phyloP scores from a whole-genome alignment of 2,888 invertebrate genomes.

The Tromatobia lineatoria region DNA sequence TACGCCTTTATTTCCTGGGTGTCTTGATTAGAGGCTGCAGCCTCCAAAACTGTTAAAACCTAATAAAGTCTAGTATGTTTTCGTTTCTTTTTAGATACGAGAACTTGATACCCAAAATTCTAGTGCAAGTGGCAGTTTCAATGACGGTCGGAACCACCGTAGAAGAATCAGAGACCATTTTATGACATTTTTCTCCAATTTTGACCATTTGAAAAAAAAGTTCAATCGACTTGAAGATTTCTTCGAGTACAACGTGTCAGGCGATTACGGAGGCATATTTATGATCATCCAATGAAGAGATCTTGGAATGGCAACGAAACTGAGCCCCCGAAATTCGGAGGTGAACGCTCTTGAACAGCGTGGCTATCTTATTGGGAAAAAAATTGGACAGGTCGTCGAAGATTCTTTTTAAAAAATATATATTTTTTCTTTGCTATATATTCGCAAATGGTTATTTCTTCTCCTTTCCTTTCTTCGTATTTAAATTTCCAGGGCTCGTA shows the following conservation, averaged over 20 bases:
- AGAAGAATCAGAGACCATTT: slow-evolving; percentile 64
- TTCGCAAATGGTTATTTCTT: background rate
- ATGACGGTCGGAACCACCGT: slow-evolving; percentile 70
- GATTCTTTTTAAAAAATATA: slow-evolving; percentile 1
- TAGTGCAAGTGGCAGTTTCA: slow-evolving; percentile 74
- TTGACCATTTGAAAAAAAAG: slow-evolving; percentile 50
- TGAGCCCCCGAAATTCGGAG: slow-evolving; percentile 93
- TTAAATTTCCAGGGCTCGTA: slow-evolving; percentile 90
- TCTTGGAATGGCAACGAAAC: slow-evolving; percentile 89
- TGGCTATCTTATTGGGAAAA: slow-evolving; percentile 94
- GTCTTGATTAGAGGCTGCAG: too few species aligned
- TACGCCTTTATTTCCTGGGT: too few species aligned
- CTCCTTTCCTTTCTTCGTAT: background rate
- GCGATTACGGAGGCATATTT: slow-evolving; percentile 44
- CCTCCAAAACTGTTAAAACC: too few species aligned
- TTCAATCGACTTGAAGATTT: background rate
- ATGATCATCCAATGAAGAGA: slow-evolving; percentile 78
- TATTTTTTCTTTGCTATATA: background rate
- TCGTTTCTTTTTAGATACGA: slow-evolving; percentile 74
- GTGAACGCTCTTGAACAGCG: slow-evolving; percentile 94
- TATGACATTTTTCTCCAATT: slow-evolving; percentile 42
- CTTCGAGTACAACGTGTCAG: background rate
- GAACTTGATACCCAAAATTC: slow-evolving; percentile 79
- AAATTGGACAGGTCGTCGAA: slow-evolving; percentile 90
- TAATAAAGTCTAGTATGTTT: too few species aligned